Percentiles rank a stretch among this genome's conserved stretches.
Evolutionary conservation across 2,888 invertebrate genomes (phyloP).

Genomic region (Ctenicera cuprea): DNA sequence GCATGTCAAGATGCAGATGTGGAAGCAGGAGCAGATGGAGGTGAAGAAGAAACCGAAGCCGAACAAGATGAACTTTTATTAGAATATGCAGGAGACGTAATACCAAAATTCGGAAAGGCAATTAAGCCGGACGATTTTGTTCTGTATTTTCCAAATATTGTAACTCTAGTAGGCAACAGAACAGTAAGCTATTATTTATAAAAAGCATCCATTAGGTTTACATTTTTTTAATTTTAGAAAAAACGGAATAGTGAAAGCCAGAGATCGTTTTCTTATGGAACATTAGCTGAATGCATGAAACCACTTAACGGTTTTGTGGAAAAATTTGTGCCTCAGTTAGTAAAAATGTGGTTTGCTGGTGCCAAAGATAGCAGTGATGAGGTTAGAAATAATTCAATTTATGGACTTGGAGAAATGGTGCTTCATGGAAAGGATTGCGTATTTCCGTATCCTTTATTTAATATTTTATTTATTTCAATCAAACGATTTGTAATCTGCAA

Average conservation of each 20-base stretch:
- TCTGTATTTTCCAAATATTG: conserved; percentile 79
- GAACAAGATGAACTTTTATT: conserved; percentile 84
- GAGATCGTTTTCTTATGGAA: conserved; percentile 83
- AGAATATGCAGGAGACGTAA: conserved; percentile 85
- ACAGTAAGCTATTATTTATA: conserved; percentile 73
- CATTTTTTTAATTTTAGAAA: conserved; percentile 72
- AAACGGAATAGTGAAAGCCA: conserved; percentile 80
- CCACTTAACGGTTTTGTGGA: conserved; percentile 76
- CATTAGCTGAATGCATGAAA: conserved; percentile 83
- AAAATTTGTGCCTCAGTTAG: conserved; percentile 77
- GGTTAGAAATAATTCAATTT: conserved; percentile 86
- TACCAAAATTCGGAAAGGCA: conserved; percentile 81
- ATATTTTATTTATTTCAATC: background rate
- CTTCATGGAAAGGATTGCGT: conserved; percentile 79
- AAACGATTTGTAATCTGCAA: background rate
- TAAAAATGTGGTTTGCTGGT: conserved; percentile 79
- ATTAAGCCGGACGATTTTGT: conserved; percentile 80
- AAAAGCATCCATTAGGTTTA: background rate
- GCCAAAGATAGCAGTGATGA: conserved; percentile 80
- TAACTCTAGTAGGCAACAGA: conserved; percentile 79
- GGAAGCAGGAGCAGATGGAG: conserved; percentile 64
- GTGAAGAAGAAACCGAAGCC: conserved; percentile 77
- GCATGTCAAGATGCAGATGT: conserved; percentile 75
- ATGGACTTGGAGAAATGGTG: conserved; percentile 84
- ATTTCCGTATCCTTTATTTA: conserved; percentile 75